A percentile compares a stretch with the other conserved stretches of the same genome.
These are phyloP conservation scores for Varanus komodoensis DNA, from an alignment of 2,113 vertebrate species.

Conservation along the genomic window DNA sequence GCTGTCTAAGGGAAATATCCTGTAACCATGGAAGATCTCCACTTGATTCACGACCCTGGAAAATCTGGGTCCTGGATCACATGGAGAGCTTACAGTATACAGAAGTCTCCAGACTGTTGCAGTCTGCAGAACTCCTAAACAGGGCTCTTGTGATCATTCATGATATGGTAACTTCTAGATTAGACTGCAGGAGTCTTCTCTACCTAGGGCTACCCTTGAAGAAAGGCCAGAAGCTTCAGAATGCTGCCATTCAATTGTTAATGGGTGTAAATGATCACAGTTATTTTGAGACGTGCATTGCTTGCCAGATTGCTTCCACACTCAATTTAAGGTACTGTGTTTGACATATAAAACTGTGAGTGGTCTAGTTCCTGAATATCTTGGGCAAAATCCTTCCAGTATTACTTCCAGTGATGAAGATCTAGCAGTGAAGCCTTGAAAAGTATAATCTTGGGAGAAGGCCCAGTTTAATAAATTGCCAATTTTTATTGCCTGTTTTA, in stretches of 20 bases:
- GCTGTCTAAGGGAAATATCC: too few species aligned
- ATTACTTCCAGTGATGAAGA: too few species aligned
- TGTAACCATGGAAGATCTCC: too few species aligned
- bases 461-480: background rate
- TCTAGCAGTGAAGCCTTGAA: too few species aligned
- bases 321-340: background rate
- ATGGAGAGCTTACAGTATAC: too few species aligned
- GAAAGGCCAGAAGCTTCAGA: background rate
- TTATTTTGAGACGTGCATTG: background rate
- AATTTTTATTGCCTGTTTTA: background rate
- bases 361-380: background rate
- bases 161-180: background rate
- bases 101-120: too few species aligned
- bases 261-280: background rate
- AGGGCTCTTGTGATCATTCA: background rate
- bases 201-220: background rate
- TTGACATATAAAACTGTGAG: background rate
- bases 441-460: background rate
- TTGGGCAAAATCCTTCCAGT: background rate
- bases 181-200: background rate
- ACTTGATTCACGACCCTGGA: too few species aligned
- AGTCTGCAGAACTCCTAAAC: too few species aligned
- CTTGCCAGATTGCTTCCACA: background rate
- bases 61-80: too few species aligned
- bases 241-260: background rate